Conservation (phyloP, 2,113 vertebrate species). For the Vulpes lagopus region DNA sequence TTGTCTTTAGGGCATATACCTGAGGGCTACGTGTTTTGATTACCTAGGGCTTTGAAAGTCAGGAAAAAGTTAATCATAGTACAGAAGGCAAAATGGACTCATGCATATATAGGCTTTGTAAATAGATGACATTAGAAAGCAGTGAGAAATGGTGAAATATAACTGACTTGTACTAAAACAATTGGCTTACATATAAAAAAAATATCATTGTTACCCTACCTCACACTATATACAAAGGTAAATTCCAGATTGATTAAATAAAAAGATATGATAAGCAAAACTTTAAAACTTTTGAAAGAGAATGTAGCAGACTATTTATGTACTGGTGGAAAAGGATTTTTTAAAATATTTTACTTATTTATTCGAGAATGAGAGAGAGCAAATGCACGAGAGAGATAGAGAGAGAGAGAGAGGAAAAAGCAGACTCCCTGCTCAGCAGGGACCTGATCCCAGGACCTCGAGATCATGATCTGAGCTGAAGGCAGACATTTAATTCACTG, state of each 20-base stretch:
- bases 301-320: not conserved
- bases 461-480: not conserved
- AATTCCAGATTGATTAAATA: not conserved
- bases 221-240: not conserved
- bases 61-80: not conserved
- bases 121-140: not conserved
- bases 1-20: not conserved
- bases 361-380: not conserved
- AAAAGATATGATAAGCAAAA: not conserved
- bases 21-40: not conserved
- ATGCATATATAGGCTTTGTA: not conserved
- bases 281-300: constrained; percentile 1
- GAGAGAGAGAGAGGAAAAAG: not conserved
- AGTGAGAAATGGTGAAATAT: not conserved
- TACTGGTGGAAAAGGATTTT: not conserved
- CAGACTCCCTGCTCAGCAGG: not conserved
- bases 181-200: not conserved
- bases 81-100: not conserved
- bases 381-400: not conserved
- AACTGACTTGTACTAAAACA: not conserved
- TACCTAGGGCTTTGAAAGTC: constrained; percentile 5
- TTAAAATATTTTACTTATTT: not conserved
- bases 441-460: not conserved
- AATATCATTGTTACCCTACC: not conserved
- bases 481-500: not conserved